Evolutionary conservation across 2,797 vertebrate species (phyloP).

Genomic region (Dromococcyx pavoninus): DNA sequence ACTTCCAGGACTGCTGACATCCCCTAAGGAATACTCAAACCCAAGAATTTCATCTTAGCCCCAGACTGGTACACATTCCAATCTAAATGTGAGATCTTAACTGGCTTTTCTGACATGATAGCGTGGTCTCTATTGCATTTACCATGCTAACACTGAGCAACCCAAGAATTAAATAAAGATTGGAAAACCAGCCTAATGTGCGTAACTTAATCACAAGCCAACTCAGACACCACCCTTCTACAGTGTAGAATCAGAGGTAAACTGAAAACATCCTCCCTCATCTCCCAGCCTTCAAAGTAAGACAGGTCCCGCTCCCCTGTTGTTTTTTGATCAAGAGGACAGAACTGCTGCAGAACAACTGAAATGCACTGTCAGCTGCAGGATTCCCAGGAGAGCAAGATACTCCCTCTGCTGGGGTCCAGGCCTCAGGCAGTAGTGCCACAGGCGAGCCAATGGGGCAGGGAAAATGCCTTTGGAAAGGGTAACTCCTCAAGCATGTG

Average conservation of each 20-base stretch:
- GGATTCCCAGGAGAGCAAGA: neutral
- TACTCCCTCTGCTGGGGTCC: neutral
- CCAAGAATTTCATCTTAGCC: neutral
- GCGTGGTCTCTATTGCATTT: neutral
- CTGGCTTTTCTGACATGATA: neutral
- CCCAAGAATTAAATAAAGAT: neutral
- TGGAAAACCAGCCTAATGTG: neutral
- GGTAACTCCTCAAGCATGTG: fast-evolving
- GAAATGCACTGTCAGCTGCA: neutral
- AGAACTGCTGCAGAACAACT: neutral
- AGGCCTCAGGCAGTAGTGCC: neutral
- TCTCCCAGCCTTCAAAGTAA: neutral
- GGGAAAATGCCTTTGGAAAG: neutral
- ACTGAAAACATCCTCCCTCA: neutral
- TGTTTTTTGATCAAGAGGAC: neutral
- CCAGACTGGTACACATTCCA: neutral
- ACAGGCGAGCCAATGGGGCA: neutral
- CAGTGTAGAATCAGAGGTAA: neutral
- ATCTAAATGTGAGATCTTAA: neutral
- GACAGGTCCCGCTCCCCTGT: neutral
- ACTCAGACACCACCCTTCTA: neutral
- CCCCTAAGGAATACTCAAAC: conserved; percentile 16
- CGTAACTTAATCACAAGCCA: neutral
- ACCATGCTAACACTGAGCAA: neutral
- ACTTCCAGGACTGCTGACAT: neutral